Base-by-base conservation (phyloP, 2,797 vertebrate genomes). In the Halcyon leucocephala region DNA sequence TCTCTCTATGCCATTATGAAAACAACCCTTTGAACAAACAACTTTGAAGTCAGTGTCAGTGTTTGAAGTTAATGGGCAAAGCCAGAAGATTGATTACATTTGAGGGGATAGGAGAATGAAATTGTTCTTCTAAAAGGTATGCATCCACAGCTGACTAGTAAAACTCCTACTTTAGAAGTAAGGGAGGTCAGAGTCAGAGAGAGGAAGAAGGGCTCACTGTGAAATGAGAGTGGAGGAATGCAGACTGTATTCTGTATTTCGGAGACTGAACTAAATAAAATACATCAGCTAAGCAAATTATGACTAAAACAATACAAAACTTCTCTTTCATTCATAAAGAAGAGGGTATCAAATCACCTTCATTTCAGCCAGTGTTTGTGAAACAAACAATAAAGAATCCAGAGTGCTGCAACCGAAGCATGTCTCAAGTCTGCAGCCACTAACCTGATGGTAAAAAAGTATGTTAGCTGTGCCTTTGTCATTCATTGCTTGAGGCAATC, bases 391-490 rank as follows among this genome's bases (percentile, higher is more conserved):
- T 3, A 49, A 76, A 60, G 9, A 73, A 79, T 65, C 20, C 22
- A 49, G 13, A 84, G 33, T 7, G 8, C 6, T 69, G 8, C 12
- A 29, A 65, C 33, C 4, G 54, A 22, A 14, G 7, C 69, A 0
- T 25, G 60, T 44, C 25, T 42, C 26, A 88, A 86, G 2, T 14
- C n/a, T 58, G 15, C 7, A 78, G 37, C 11, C 7, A 33, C 9
- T 67, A 64, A 91, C 66, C 3, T n/a, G 14, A 66, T 18, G 22
- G 22, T 2, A 72, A 46, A 78, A 86, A 46, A 26, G 42, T 4
- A 0, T 7, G 7, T 19, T 58, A 46, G 0, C 2, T 65, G 1
- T 42, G 14, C 14, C 10, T 62, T 49, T 6, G 3, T 51, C n/a
- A 49, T 67, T 69, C 33, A 35, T 35, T 35, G 28, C 17, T 69